Conservation (phyloP, 2,113 vertebrate genomes). For the Neogale vison region DNA sequence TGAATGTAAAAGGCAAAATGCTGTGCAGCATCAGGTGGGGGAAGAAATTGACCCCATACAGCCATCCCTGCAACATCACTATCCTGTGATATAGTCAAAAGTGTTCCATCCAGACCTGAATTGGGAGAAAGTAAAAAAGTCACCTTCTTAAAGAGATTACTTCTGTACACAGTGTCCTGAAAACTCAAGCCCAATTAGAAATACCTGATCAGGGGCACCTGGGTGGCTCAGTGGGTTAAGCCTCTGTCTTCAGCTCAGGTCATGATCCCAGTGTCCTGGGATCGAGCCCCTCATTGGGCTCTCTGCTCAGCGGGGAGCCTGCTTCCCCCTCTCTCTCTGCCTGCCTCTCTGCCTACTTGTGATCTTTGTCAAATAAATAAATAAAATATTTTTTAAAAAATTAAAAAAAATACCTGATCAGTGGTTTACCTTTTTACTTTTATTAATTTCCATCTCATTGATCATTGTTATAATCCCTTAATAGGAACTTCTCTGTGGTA, state of each 20-base stretch:
- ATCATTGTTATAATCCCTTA: neutral
- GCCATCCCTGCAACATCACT: neutral
- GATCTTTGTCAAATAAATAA: no score
- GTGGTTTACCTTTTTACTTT: neutral
- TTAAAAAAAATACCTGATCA: neutral
- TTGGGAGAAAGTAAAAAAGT: neutral
- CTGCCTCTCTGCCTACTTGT: no score
- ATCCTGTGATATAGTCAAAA: neutral
- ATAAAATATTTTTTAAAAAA: no score
- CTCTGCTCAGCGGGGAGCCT: no score
- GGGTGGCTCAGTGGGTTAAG: no score
- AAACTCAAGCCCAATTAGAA: neutral
- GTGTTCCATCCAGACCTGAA: neutral
- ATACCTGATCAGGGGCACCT: neutral
- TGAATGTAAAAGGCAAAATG: neutral
- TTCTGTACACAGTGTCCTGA: neutral
- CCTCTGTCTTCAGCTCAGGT: no score
- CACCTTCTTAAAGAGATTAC: neutral
- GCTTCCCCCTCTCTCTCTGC: no score
- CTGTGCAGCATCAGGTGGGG: neutral
- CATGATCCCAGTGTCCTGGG: no score
- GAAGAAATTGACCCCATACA: neutral
- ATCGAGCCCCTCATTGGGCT: no score
- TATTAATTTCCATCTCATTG: neutral
- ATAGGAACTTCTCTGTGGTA: neutral